phyloP scores from a whole-genome alignment of 1,140 invertebrate species.

The Pantala flavescens region DNA sequence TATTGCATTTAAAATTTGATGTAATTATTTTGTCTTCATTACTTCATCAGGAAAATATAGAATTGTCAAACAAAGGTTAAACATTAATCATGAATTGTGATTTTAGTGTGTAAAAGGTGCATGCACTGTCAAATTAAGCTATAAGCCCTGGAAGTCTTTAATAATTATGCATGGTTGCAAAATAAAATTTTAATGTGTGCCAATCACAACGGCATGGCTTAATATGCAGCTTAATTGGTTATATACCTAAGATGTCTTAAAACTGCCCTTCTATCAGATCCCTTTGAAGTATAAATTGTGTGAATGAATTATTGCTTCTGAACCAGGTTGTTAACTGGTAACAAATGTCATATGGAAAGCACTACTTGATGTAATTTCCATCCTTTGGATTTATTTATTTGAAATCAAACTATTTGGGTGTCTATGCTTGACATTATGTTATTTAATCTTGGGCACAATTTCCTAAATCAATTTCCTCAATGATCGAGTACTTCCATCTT shows the following conservation, averaged over 20 bases:
- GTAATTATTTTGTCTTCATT: too few species aligned
- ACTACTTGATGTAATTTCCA: too few species aligned
- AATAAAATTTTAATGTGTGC: neutral
- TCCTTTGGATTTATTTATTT: too few species aligned
- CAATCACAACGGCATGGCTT: neutral
- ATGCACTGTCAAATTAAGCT: neutral
- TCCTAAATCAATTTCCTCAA: too few species aligned
- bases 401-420: too few species aligned
- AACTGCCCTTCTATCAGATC: neutral
- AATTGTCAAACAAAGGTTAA: too few species aligned
- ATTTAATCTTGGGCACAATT: too few species aligned
- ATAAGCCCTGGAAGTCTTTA: neutral
- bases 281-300: neutral
- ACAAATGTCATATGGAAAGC: too few species aligned
- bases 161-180: neutral
- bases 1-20: too few species aligned
- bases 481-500: too few species aligned
- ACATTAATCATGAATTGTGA: neutral
- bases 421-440: too few species aligned
- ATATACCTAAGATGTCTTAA: neutral
- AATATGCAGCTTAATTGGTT: neutral
- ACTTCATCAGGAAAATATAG: too few species aligned
- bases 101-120: neutral
- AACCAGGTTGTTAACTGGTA: neutral
- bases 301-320: neutral